A percentile compares a stretch with the other conserved stretches of the same genome.
Evolutionary conservation across 2,888 invertebrate species (phyloP).

Genomic region (Drosophila infuscata): DNA sequence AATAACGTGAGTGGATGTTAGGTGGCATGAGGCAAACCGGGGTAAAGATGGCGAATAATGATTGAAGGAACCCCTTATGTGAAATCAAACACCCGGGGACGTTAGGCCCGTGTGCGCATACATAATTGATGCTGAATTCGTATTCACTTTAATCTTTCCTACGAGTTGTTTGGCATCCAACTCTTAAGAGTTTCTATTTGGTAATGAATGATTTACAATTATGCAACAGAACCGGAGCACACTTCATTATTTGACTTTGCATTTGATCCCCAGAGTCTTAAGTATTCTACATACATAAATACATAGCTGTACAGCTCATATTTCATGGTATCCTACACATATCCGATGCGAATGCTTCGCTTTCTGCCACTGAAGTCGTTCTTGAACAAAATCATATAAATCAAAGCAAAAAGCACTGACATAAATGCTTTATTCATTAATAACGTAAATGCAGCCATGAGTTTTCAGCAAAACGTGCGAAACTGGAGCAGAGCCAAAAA

Average conservation of each 20-base stretch:
- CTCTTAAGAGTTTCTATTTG: slow-evolving; percentile 37
- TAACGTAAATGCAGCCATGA: slow-evolving; percentile 56
- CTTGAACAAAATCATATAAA: slow-evolving; percentile 41
- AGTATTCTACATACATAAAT: neutral
- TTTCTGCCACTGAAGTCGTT: neutral
- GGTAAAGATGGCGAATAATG: slow-evolving; percentile 39
- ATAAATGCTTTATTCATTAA: slow-evolving; percentile 66
- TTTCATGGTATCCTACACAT: slow-evolving; percentile 24
- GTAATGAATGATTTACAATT: slow-evolving; percentile 65
- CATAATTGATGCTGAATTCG: slow-evolving; percentile 65
- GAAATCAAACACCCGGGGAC: slow-evolving; percentile 63
- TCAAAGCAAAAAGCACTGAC: slow-evolving; percentile 48
- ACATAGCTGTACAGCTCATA: slow-evolving; percentile 14
- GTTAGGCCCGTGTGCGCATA: slow-evolving; percentile 54
- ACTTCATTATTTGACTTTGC: slow-evolving; percentile 33
- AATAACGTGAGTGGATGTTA: neutral
- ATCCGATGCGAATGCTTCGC: slow-evolving; percentile 7
- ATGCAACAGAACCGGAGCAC: slow-evolving; percentile 38
- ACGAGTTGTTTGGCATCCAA: slow-evolving; percentile 48
- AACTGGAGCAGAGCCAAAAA: slow-evolving; percentile 1
- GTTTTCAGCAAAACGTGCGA: slow-evolving; percentile 29
- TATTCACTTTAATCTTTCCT: slow-evolving; percentile 68
- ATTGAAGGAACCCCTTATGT: slow-evolving; percentile 56
- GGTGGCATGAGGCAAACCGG: neutral
- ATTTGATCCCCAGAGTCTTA: slow-evolving; percentile 13